These are phyloP conservation scores for Blera fallax DNA, from an alignment of 2,888 invertebrate genomes.

Conservation along the genomic window DNA sequence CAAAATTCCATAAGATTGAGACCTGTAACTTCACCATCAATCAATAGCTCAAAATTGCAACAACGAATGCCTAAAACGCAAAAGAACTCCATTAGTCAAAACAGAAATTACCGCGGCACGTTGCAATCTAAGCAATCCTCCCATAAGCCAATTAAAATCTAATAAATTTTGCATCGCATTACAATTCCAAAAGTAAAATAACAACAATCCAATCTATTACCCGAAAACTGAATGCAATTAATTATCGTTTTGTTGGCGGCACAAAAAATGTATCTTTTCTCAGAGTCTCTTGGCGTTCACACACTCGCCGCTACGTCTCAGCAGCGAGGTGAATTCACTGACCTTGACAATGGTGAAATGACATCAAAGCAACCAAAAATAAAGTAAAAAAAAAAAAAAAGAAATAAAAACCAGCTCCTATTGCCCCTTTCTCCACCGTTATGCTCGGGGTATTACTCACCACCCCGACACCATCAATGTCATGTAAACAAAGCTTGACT, in stretches of 20 bases:
- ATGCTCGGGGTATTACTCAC: neutral
- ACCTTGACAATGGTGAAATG: constrained; percentile 33
- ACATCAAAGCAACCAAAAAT: neutral
- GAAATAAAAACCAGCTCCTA: constrained; percentile 5
- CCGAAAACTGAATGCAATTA: constrained; percentile 20
- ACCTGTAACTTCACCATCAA: neutral
- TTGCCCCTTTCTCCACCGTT: neutral
- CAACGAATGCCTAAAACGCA: neutral
- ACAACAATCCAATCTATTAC: neutral
- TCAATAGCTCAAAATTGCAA: neutral
- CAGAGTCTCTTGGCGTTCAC: neutral
- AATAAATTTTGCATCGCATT: constrained; percentile 21
- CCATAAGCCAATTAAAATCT: constrained; percentile 7
- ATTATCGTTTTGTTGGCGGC: constrained; percentile 9
- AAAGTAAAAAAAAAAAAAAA: neutral
- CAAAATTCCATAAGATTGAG: no score
- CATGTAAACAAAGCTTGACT: neutral
- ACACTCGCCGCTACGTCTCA: neutral
- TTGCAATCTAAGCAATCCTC: neutral
- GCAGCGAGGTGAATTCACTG: neutral
- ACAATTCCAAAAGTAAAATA: neutral
- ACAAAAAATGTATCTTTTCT: neutral
- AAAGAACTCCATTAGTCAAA: neutral
- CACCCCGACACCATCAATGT: no score
- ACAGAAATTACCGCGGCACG: neutral